Percentiles rank a stretch among this genome's conserved stretches.
Evolutionary conservation across 2,113 vertebrate genomes (phyloP).

Genomic region (Halichoeres trimaculatus): DNA sequence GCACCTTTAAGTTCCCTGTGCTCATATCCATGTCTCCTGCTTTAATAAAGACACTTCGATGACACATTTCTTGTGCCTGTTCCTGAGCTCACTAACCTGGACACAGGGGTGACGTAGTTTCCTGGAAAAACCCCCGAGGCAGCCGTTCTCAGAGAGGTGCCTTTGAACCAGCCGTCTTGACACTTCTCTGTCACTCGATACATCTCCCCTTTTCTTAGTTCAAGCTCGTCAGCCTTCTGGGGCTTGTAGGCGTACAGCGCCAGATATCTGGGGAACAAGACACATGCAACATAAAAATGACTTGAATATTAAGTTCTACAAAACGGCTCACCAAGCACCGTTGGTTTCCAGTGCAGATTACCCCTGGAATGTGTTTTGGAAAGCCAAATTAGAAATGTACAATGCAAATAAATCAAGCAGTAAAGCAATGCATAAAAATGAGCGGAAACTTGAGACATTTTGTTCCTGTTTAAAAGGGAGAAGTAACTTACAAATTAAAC

Average conservation of each 20-base stretch:
- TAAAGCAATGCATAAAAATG: slow-evolving; percentile 8
- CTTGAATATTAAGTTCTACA: slow-evolving; percentile 1
- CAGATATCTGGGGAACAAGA: slow-evolving; percentile 85
- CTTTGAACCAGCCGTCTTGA: slow-evolving; percentile 99
- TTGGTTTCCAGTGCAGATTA: slow-evolving; percentile 19
- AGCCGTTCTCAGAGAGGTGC: slow-evolving; percentile 91
- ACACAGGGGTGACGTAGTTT: slow-evolving; percentile 97
- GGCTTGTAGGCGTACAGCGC: slow-evolving; percentile 98
- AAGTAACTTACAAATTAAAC: background rate
- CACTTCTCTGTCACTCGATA: slow-evolving; percentile 98
- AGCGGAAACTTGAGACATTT: background rate
- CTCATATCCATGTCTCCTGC: background rate
- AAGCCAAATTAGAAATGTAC: slow-evolving; percentile 1
- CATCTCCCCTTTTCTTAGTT: slow-evolving; percentile 97
- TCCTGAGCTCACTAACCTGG: slow-evolving; percentile 85
- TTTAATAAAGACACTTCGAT: background rate
- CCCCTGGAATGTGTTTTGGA: background rate
- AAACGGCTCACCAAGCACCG: background rate
- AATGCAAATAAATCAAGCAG: slow-evolving; percentile 12
- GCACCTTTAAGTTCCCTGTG: no score
- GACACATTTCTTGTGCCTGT: background rate
- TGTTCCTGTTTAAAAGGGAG: background rate
- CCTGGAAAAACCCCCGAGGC: slow-evolving; percentile 96
- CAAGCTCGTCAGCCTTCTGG: slow-evolving; percentile 96
- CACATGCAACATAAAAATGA: slow-evolving; percentile 17